Conservation (phyloP, 2,113 vertebrate genomes). For the Zosterops pallidus region DNA sequence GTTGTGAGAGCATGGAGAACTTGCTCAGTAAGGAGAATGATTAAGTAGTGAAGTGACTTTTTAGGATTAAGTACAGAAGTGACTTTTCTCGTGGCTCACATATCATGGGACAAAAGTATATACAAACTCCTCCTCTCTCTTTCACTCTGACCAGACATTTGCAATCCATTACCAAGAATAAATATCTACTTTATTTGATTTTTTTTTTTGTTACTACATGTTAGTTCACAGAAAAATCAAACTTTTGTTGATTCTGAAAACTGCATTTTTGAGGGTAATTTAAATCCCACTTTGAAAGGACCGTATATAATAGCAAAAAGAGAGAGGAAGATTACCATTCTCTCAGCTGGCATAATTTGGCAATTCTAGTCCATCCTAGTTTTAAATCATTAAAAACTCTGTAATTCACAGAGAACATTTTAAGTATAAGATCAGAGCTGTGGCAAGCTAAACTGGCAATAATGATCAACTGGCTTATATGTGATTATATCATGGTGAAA, state of each 20-base stretch:
- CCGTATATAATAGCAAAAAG: not conserved
- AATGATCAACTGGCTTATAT: not conserved
- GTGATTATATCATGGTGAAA: not conserved
- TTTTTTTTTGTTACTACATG: not conserved
- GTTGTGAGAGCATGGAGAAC: not conserved
- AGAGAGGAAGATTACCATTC: not conserved
- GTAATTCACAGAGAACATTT: not conserved
- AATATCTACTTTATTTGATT: not conserved
- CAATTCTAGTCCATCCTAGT: not conserved
- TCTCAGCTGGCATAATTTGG: not conserved
- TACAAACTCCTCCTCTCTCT: not conserved
- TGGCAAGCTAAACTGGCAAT: not conserved
- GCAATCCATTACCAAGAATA: not conserved
- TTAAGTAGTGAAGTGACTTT: not conserved
- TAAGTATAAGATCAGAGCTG: not conserved
- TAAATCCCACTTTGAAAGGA: not conserved
- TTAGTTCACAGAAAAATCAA: not conserved
- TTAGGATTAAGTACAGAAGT: not conserved
- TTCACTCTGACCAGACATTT: not conserved
- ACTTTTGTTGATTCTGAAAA: not conserved
- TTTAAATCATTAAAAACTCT: not conserved
- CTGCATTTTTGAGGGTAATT: not conserved
- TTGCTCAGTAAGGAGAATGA: not conserved
- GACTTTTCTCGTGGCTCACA: not conserved
- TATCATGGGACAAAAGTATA: not conserved